Base-by-base conservation (phyloP, 2,797 vertebrate genomes). In the Falco concolor region DNA sequence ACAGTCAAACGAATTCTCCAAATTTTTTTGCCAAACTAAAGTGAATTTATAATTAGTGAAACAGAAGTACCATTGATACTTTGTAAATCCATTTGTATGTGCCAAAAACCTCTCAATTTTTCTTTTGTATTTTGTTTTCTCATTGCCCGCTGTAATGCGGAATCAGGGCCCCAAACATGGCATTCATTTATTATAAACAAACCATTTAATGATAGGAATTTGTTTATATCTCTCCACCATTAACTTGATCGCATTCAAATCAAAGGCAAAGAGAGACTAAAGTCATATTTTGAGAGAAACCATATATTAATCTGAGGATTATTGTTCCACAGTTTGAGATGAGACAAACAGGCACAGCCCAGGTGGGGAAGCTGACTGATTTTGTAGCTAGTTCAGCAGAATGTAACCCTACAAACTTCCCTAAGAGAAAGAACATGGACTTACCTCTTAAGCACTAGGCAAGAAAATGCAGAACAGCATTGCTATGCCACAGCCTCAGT, bases 271-370 rank as follows among this genome's bases (percentile, higher is more conserved):
- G 84, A 85, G 38, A 96, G 25, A 84, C 77, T 83, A 89, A 18
- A 59, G 81, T 89, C 42, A 81, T 93, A 67, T 91, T 96, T 87
- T 74, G 80, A 94, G 53, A 94, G 61, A 96, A 94, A 96, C 63
- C 60, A 90, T 63, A 57, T 79, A 87, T 60, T 72, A 34, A 89
- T 81, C 87, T 93, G 88, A 90, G 63, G 78, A 61, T 52, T 90
- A 69, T 72, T 85, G 80, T 80, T 94, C 60, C 68, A 72, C 28
- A 40, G 68, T 67, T 84, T 75, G 81, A 89, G 32, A 95, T 54
- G 28, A 93, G 64, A 93, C 32, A 72, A 93, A 80, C 81, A 89
- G 81, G 83, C 85, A 87, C 38, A 80, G 78, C 64, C 50, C 1
- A 2, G 72, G 60, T 57, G 56, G 77, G n/a, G 52, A 91, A 84